Evolutionary conservation across 1,140 invertebrate genomes (phyloP), one percentile per base, ranked within the genome.

Genomic region (Drosophila prosaltans): DNA sequence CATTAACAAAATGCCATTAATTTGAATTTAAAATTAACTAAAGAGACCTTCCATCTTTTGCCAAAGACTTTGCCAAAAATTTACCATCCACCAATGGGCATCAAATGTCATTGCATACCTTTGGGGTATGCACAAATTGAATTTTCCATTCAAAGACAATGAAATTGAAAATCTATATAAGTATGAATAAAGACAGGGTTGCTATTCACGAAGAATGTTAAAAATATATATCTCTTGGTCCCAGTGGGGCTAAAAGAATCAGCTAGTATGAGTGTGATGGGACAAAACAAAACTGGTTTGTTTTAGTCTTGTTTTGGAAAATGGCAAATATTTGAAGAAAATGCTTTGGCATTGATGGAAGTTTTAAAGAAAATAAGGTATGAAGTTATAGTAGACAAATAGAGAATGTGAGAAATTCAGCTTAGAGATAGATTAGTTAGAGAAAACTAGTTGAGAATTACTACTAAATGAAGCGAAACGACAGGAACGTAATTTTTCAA

Each of bases 101-200:
- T 83, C 80, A 84, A 83, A 76, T 84, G 73, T 84, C 76, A 81
- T 79, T 79, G 76, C 76, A 68, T 62, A 69, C 62, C 51, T 69
- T 48, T 65, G 48, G 58, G 58, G n/a, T 5, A 61, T 64, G 61
- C n/a, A 61, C 64, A 84, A 85, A 85, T 85, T 85, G 78, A 85
- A 81, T 85, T 85, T 85, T 68, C 74, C 73, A 85, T 84, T 85
- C 81, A 81, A 86, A 85, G 82, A 86, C 81, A 85, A 85, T 74
- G 80, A 71, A 74, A 36, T 36, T 36, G 32, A 36, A 36, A 36
- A 36, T 36, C 32, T 36, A 36, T 36, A 36, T 36, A 36, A 36
- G 32, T 36, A 36, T 36, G 32, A 5, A 36, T 36, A 6, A 36
- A 36, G 32, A 36, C 32, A 7, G 32, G 32, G 32, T 36, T 36